phyloP scores from a whole-genome alignment of 2,797 vertebrate genomes.

The Pampus argenteus region DNA sequence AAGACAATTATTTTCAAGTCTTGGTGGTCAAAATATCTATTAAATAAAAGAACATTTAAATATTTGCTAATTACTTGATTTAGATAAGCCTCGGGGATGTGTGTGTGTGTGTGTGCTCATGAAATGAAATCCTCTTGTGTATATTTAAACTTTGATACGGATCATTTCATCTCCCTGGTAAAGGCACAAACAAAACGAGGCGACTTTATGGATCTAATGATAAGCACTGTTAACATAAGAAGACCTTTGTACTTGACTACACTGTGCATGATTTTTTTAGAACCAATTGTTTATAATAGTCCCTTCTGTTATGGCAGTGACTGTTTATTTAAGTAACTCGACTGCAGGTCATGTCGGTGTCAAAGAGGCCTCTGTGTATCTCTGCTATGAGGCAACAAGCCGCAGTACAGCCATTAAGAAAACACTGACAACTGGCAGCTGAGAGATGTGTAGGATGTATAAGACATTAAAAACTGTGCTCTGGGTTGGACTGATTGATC shows the following conservation, averaged over 20 bases:
- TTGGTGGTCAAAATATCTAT: neutral
- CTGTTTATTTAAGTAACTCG: slow-evolving; percentile 21
- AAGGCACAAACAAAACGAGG: slow-evolving; percentile 31
- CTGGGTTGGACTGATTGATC: neutral
- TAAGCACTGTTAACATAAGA: slow-evolving; percentile 47
- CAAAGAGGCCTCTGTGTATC: slow-evolving; percentile 1
- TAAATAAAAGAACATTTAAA: neutral
- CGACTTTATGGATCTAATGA: slow-evolving; percentile 37
- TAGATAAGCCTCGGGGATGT: slow-evolving; percentile 14
- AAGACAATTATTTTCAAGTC: neutral
- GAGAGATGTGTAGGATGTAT: neutral
- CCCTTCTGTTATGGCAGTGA: slow-evolving; percentile 33
- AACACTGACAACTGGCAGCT: neutral
- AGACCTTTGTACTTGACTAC: slow-evolving; percentile 60
- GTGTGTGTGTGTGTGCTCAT: slow-evolving; percentile 7
- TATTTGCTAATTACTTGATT: neutral
- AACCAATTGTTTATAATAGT: slow-evolving; percentile 19
- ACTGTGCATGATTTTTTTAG: slow-evolving; percentile 5
- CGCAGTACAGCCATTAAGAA: neutral
- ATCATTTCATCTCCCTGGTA: slow-evolving; percentile 37
- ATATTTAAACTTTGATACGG: slow-evolving; percentile 17
- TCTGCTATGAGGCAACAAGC: neutral
- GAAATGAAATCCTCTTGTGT: slow-evolving; percentile 8
- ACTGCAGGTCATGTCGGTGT: neutral
- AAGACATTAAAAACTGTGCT: neutral